phyloP scores from a whole-genome alignment of 2,113 vertebrate genomes.

The Microcebus jonahi region DNA sequence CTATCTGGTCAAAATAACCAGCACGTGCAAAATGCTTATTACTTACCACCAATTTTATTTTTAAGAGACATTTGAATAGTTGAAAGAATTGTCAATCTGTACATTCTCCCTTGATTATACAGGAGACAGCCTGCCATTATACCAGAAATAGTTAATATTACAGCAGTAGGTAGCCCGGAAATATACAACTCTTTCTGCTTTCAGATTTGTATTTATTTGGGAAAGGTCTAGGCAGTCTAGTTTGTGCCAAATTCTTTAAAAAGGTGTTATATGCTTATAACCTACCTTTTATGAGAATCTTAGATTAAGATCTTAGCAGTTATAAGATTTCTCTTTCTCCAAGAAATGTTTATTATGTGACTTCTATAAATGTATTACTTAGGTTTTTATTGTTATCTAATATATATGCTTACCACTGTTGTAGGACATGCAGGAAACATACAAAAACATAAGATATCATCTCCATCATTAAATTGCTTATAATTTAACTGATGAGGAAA shows the following conservation, averaged over 20 bases:
- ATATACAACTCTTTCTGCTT: slow-evolving; percentile 62
- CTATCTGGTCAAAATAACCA: slow-evolving; percentile 73
- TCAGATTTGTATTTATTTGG: slow-evolving; percentile 60
- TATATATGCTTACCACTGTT: background rate
- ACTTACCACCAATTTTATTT: slow-evolving; percentile 65
- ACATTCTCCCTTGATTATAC: slow-evolving; percentile 73
- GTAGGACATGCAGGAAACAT: background rate
- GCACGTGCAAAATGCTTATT: slow-evolving; percentile 59
- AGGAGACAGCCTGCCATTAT: slow-evolving; percentile 72
- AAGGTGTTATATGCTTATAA: slow-evolving; percentile 19
- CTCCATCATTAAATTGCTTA: background rate
- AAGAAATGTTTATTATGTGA: slow-evolving; percentile 36
- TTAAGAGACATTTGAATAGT: slow-evolving; percentile 51
- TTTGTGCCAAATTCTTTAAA: slow-evolving; percentile 54
- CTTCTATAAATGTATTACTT: slow-evolving; percentile 46
- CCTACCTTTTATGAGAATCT: slow-evolving; percentile 43
- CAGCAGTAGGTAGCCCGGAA: slow-evolving; percentile 57
- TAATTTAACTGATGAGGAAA: background rate
- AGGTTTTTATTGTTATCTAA: slow-evolving; percentile 2
- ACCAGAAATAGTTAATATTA: slow-evolving; percentile 76
- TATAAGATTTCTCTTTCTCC: slow-evolving; percentile 33
- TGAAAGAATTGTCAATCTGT: slow-evolving; percentile 69
- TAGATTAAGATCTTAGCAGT: slow-evolving; percentile 31
- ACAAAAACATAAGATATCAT: background rate
- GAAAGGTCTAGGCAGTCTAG: slow-evolving; percentile 44